Evolutionary conservation across 1,140 invertebrate species (phyloP).

Genomic region (Tetranychus urticae): DNA sequence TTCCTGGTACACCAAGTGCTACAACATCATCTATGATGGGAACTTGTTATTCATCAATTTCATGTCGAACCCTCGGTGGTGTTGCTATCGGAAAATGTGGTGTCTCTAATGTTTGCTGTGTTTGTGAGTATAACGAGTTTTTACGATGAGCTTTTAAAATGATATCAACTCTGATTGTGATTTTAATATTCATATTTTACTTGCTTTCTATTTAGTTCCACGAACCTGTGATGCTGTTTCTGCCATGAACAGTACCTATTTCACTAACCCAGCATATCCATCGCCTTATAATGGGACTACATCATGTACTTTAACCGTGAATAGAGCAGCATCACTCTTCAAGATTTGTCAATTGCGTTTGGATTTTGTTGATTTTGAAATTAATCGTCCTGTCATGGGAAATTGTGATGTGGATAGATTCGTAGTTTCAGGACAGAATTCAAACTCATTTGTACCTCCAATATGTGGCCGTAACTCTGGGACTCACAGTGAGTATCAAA

Average conservation of each 20-base stretch:
- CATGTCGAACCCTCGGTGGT: constrained; percentile 11
- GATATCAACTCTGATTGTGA: neutral
- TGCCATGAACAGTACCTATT: constrained; percentile 10
- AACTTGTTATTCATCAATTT: constrained; percentile 11
- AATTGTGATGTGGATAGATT: constrained; percentile 41
- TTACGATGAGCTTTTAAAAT: neutral
- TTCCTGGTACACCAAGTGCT: neutral
- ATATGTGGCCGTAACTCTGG: constrained; percentile 57
- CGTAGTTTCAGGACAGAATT: constrained; percentile 34
- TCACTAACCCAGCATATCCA: constrained; percentile 13
- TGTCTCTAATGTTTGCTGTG: constrained; percentile 12
- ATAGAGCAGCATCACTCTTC: constrained; percentile 25
- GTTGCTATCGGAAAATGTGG: constrained; percentile 13
- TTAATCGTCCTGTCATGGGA: constrained; percentile 33
- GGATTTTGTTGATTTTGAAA: constrained; percentile 41
- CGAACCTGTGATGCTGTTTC: constrained; percentile 11
- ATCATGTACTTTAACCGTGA: constrained; percentile 37
- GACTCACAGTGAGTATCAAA: constrained; percentile 30
- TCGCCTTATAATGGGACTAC: constrained; percentile 13
- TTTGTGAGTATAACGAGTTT: constrained; percentile 11
- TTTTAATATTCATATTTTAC: neutral
- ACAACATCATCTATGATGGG: constrained; percentile 4
- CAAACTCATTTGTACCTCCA: constrained; percentile 38
- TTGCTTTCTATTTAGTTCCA: constrained; percentile 1
- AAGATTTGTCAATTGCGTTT: constrained; percentile 49